Evolutionary conservation across 2,888 invertebrate genomes (phyloP).

Genomic region (Drosophila rellima): DNA sequence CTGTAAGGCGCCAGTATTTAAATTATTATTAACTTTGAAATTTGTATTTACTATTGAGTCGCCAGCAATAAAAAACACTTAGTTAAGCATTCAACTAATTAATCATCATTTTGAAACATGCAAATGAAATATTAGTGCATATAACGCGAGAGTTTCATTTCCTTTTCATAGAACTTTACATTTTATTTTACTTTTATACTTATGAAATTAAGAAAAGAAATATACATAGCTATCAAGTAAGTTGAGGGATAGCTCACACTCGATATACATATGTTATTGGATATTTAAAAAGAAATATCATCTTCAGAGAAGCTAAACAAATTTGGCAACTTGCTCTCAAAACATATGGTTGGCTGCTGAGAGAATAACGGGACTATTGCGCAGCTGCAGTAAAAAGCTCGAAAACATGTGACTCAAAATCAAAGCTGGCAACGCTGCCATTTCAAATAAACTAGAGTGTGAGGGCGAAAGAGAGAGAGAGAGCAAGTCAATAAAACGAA

Average conservation of each 20-base stretch:
- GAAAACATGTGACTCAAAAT: conserved; percentile 51
- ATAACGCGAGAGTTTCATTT: no score
- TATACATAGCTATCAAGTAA: no score
- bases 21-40: not conserved
- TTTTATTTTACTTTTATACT: no score
- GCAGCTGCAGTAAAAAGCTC: conserved; percentile 33
- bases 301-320: not conserved
- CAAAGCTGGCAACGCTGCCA: conserved; percentile 36
- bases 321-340: conserved; percentile 3
- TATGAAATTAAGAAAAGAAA: no score
- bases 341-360: conserved; percentile 19
- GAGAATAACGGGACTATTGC: conserved; percentile 17
- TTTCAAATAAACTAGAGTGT: not conserved
- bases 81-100: not conserved
- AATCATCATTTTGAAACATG: not conserved
- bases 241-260: no score
- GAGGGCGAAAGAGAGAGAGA: conserved; percentile 15
- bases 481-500: conserved; percentile 26
- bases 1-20: conserved; percentile 8
- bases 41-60: not conserved
- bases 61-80: not conserved
- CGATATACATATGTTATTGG: no score
- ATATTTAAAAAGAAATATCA: not conserved
- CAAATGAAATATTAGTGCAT: no score
- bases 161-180: no score